Evolutionary conservation across 2,113 vertebrate genomes (phyloP), one percentile per base, ranked within the genome.

Genomic region (Campylorhamphus procurvoides): DNA sequence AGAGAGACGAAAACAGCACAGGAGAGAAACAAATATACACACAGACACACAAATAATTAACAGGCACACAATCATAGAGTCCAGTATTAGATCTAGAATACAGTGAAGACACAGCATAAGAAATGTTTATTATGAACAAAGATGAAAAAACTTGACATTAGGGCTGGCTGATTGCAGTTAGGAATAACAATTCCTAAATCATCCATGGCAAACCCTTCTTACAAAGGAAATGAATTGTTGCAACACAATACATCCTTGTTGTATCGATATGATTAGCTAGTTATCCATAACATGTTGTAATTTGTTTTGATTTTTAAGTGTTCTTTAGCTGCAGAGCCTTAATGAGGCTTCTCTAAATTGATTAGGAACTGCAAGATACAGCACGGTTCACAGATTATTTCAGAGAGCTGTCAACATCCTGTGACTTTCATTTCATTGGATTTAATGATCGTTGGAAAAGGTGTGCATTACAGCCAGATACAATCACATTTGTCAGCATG

Each of bases 401-500:
- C 98, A 98, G 98, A 97, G 98, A 97, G 97, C 97, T 98, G 98
- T 98, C 98, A 98, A 97, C 97, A 98, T 98, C 95, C 96, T 63
- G 95, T 97, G 98, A 97, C 98, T 99, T 98, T 98, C 98, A 98
- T 99, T 98, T 98, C 98, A 98, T 98, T 98, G 98, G 98, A 99
- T 99, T 99, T 99, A 99, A 99, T 98, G 98, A 98, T 98, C 96
- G 97, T 97, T 95, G 96, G 96, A 97, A 97, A 98, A 98, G 98
- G 98, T 98, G 98, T 97, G 97, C 98, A 97, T 99, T 99, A 98
- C 98, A 97, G 98, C 97, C 98, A 98, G 98, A 98, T 98, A 98
- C 98, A 99, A 99, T 99, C 98, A 92, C 98, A 99, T 99, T 99
- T 99, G 98, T 99, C 99, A 98, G 98, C 98, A 96, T 98, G 98